A percentile compares a stretch with the other conserved stretches of the same genome.
These are phyloP conservation scores for Xestia rhomboidea DNA, from an alignment of 2,888 invertebrate species.

Conservation along the genomic window DNA sequence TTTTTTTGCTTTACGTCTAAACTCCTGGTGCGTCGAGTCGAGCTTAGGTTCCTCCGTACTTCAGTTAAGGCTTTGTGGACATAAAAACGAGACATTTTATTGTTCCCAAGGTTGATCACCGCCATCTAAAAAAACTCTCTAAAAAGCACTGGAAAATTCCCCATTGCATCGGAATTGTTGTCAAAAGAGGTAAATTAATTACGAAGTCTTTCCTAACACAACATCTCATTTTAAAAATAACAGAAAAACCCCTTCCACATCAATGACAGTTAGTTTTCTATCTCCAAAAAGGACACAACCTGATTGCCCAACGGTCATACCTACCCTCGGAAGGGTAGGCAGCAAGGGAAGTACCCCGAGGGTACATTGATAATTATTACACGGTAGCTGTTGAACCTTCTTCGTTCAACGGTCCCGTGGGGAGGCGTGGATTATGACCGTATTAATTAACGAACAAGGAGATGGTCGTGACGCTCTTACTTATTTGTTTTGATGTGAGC, in stretches of 20 bases:
- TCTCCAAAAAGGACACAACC: conserved; percentile 31
- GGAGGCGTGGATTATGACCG: conserved; percentile 77
- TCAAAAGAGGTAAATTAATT: too few relatives aligned
- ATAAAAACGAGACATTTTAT: too few relatives aligned
- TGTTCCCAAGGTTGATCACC: too few relatives aligned
- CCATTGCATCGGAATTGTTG: too few relatives aligned
- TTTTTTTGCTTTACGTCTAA: too few relatives aligned
- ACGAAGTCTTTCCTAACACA: neutral
- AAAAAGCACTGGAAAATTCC: neutral
- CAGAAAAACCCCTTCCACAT: neutral
- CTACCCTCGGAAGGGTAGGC: conserved; percentile 64
- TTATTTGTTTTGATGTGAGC: conserved; percentile 70
- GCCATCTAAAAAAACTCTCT: too few relatives aligned
- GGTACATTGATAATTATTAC: conserved; percentile 90
- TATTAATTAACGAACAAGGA: conserved; percentile 85
- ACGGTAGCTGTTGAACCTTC: conserved; percentile 77
- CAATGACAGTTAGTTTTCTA: conserved; percentile 29
- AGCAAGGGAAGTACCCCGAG: conserved; percentile 73
- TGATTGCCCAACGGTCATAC: conserved; percentile 13
- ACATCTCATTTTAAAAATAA: neutral
- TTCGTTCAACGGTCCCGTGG: conserved; percentile 78
- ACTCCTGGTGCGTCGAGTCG: too few relatives aligned
- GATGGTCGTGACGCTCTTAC: conserved; percentile 78
- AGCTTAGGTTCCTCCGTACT: too few relatives aligned
- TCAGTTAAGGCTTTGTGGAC: too few relatives aligned